These are phyloP conservation scores for Cabera pusaria DNA, from an alignment of 2,888 invertebrate species.

Conservation along the genomic window DNA sequence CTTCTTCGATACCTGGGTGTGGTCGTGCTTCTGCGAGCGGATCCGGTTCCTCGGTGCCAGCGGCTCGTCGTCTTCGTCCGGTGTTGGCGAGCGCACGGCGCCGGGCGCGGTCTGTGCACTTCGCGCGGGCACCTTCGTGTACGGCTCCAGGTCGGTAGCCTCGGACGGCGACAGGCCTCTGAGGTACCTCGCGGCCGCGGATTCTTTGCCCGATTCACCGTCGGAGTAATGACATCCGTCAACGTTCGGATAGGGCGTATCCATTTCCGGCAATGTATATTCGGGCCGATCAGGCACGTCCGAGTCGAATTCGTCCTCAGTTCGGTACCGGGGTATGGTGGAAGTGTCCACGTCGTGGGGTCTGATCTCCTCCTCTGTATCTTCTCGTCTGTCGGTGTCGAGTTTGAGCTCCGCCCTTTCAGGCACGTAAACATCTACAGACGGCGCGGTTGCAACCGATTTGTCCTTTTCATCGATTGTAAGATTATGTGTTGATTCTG, in stretches of 20 bases:
- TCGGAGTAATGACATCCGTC: slow-evolving; percentile 5
- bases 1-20: slow-evolving; percentile 2
- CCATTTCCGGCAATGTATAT: no score
- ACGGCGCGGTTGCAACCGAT: no score
- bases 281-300: no score
- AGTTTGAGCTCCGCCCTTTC: no score
- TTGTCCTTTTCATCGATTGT: slow-evolving; percentile 5
- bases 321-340: no score
- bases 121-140: slow-evolving; percentile 6
- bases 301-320: no score
- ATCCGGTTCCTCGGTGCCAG: slow-evolving; percentile 3
- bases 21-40: slow-evolving; percentile 9
- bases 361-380: no score
- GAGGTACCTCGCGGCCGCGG: slow-evolving; percentile 6
- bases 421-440: no score
- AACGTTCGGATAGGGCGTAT: no score
- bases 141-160: slow-evolving; percentile 7
- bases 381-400: no score
- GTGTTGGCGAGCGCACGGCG: no score
- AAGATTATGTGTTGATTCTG: slow-evolving; percentile 1
- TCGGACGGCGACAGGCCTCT: slow-evolving; percentile 6
- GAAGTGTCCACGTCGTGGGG: no score
- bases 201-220: slow-evolving; percentile 3
- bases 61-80: slow-evolving; percentile 1
- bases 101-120: slow-evolving; percentile 8